Percentiles rank a stretch among this genome's conserved stretches.
phyloP scores from a whole-genome alignment of 2,888 invertebrate species.

The Pseudococcus jackbeardsleyi region DNA sequence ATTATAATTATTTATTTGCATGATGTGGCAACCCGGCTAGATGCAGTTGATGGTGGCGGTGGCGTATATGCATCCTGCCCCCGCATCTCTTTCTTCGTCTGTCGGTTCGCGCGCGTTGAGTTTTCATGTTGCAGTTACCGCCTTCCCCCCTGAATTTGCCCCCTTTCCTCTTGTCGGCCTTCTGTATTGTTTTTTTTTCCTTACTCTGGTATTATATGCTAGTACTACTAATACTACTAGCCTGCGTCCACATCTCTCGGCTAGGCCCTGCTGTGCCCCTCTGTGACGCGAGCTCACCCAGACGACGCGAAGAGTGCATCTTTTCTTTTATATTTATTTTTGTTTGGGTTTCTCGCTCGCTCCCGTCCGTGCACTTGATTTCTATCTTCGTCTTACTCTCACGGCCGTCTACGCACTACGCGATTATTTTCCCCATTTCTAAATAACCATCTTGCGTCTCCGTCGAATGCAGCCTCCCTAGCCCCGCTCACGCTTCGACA shows the following conservation, averaged over 20 bases:
- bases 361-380: neutral
- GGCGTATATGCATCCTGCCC: neutral
- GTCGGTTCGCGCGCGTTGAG: neutral
- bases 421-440: conserved; percentile 1
- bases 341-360: neutral
- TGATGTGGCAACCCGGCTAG: conserved; percentile 64
- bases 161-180: neutral
- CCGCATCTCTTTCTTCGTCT: conserved; percentile 5
- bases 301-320: neutral
- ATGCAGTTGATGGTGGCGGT: neutral
- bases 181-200: neutral
- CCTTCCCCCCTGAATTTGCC: neutral
- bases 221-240: conserved; percentile 19
- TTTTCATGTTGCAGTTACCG: neutral
- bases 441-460: neutral
- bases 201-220: neutral
- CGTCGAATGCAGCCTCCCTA: neutral
- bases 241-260: neutral
- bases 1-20: conserved; percentile 65
- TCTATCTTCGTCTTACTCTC: neutral
- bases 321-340: conserved; percentile 17
- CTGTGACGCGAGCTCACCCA: neutral
- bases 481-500: neutral
- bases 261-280: neutral
- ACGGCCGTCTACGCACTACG: neutral